Evolutionary conservation across 2,797 vertebrate genomes (phyloP), one percentile per base, ranked within the genome.

Genomic region (Ciconia nigra): DNA sequence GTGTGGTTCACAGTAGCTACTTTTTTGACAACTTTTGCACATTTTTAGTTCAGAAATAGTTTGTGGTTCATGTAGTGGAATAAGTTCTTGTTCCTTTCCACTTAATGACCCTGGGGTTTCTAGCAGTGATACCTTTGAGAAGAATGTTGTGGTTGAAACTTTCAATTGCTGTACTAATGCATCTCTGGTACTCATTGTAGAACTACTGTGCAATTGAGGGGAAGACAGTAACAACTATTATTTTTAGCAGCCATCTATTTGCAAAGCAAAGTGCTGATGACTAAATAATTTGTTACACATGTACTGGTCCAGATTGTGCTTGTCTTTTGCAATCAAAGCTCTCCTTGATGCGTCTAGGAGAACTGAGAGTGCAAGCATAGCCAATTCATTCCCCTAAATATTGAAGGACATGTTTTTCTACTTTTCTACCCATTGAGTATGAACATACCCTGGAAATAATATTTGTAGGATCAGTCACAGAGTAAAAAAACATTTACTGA

Each of bases 281-380:
- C 86, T 94, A 83, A 96, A 85, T 96, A 93, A 94, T 94, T 83
- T 89, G 35, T 95, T 96, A 79, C 94, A 91, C 54, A 66, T 95
- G 89, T 78, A 51, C 39, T 58, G 71, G 42, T 87, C 61, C 82
- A 87, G 42, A 94, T 92, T 91, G 78, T 83, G 33, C 84, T 87
- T 93, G 88, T 84, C 83, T 96, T 92, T 94, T 92, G 67, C 87
- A 96, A 87, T 83, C 87, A 94, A 78, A 93, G 49, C 35, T 83
- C 74, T 90, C 54, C 65, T 93, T 93, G 52, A 78, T 92, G 66
- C 0, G 0, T 78, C 72, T 86, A 74, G 33, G 57, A 90, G 72
- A 95, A 85, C 57, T 62, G 42, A 74, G 63, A 81, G 22, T 42
- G 41, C 31, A 84, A 82, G 35, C 42, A 85, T 13, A 70, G 81